Evolutionary conservation across 2,888 invertebrate species (phyloP).

Genomic region (Arenicola marina): DNA sequence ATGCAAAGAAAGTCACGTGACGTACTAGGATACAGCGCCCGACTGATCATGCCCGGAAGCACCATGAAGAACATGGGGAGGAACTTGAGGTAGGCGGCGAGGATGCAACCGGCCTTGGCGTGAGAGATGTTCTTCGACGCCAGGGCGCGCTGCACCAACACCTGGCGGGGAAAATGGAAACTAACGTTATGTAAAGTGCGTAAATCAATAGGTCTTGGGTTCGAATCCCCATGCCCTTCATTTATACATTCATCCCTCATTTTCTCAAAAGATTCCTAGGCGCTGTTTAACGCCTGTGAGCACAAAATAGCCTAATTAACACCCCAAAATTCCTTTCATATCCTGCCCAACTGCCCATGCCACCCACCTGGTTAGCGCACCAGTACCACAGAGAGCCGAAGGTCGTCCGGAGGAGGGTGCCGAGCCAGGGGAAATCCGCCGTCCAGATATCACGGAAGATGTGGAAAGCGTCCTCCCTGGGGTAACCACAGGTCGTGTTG

Average conservation of each 20-base stretch:
- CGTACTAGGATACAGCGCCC: constrained; percentile 48
- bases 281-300: no score
- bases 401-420: constrained; percentile 20
- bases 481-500: constrained; percentile 26
- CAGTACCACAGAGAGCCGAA: constrained; percentile 32
- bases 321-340: no score
- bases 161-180: constrained; percentile 41
- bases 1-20: no score
- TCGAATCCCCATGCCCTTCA: no score
- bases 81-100: constrained; percentile 63
- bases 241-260: no score
- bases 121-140: constrained; percentile 64
- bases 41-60: constrained; percentile 54
- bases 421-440: constrained; percentile 30
- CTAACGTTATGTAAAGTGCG: no score
- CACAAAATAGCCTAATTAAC: no score
- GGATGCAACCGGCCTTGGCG: constrained; percentile 64
- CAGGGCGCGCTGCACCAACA: constrained; percentile 63
- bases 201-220: no score
- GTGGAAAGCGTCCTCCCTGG: constrained; percentile 27
- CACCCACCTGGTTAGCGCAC: constrained; percentile 36
- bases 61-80: constrained; percentile 63
- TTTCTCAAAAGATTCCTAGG: no score
- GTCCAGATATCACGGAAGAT: constrained; percentile 21
- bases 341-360: no score